These are phyloP conservation scores for Meganola albula DNA, from an alignment of 2,888 invertebrate genomes.

Conservation along the genomic window DNA sequence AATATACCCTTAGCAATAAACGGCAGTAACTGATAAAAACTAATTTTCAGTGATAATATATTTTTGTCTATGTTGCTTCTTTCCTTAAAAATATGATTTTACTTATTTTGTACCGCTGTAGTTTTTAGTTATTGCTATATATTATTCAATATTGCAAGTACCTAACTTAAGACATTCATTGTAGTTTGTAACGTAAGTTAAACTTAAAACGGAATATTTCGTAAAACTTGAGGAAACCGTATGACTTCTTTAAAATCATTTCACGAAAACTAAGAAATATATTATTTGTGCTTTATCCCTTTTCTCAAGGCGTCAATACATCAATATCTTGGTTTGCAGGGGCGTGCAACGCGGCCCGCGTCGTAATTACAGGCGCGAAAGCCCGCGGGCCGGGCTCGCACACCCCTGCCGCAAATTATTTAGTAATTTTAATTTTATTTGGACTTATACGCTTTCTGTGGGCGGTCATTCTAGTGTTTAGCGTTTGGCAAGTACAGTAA, in stretches of 20 bases:
- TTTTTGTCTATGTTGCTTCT: too few species aligned
- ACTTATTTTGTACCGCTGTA: too few species aligned
- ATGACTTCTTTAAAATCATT: conserved; percentile 19
- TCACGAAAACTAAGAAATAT: conserved; percentile 31
- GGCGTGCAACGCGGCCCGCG: conserved; percentile 53
- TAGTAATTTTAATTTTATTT: conserved; percentile 72
- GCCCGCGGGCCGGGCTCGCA: conserved; percentile 55
- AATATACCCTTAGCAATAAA: too few species aligned
- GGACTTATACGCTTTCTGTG: conserved; percentile 45
- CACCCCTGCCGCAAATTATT: conserved; percentile 68
- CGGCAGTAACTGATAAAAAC: too few species aligned
- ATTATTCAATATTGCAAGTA: too few species aligned
- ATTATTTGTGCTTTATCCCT: conserved; percentile 38
- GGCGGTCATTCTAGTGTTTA: conserved; percentile 40
- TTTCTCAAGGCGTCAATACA: conserved; percentile 59
- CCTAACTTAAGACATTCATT: too few species aligned
- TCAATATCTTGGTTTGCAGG: conserved; percentile 52
- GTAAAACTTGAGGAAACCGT: too few species aligned
- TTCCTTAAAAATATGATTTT: too few species aligned
- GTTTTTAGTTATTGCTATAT: too few species aligned
- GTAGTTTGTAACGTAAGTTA: too few species aligned
- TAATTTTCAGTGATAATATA: too few species aligned
- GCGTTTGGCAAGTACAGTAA: conserved; percentile 45
- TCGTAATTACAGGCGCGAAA: conserved; percentile 64
- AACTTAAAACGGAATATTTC: too few species aligned